Conservation (phyloP, 2,113 vertebrate species). For the Zosterops lateralis region DNA sequence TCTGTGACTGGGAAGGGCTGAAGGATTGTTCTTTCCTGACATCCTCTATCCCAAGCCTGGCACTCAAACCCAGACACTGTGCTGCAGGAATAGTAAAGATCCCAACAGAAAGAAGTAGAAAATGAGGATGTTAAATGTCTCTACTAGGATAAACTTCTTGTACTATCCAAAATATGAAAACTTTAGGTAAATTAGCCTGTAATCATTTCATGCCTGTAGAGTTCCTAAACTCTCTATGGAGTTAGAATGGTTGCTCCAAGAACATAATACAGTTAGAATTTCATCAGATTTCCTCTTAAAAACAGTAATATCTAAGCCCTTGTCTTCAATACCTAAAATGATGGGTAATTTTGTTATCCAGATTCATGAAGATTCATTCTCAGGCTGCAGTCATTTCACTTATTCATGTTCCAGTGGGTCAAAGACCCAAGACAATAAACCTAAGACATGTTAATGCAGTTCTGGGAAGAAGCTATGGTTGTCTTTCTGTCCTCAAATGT, state of each 20-base stretch:
- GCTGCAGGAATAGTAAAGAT: not conserved
- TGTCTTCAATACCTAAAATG: not conserved
- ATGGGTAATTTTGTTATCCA: not conserved
- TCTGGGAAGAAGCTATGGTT: not conserved
- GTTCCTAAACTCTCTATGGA: not conserved
- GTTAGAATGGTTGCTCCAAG: not conserved
- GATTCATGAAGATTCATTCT: not conserved
- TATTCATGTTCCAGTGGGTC: not conserved
- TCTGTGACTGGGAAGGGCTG: not conserved
- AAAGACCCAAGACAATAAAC: not conserved
- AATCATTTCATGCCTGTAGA: not conserved
- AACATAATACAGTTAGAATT: not conserved
- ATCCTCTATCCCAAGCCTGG: not conserved
- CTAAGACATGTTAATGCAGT: not conserved
- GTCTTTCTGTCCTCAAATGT: not conserved
- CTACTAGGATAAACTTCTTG: not conserved
- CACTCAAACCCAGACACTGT: not conserved
- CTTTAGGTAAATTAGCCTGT: not conserved
- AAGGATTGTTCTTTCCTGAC: not conserved
- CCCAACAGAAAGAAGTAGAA: not conserved
- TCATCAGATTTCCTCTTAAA: not conserved
- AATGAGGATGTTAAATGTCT: not conserved
- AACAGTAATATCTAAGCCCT: rapidly evolving
- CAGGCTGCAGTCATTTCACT: not conserved
- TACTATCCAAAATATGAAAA: not conserved